Evolutionary conservation across 2,797 vertebrate genomes (phyloP).

Genomic region (Ispidina lecontei): DNA sequence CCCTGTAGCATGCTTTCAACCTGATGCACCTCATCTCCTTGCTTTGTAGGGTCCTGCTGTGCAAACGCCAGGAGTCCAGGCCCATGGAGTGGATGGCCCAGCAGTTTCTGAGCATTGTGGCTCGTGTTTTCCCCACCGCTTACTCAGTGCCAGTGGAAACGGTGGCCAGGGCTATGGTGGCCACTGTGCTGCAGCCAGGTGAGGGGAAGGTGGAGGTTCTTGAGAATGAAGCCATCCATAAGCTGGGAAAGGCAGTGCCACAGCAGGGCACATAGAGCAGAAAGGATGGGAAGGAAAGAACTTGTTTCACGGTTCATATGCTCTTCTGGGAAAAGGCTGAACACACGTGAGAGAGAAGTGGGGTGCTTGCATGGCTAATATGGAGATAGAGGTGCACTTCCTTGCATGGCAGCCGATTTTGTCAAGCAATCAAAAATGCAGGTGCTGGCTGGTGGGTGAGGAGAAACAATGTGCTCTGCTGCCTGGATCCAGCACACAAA

Average conservation of each 20-base stretch:
- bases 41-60: slow-evolving; percentile 75
- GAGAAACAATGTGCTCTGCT: neutral
- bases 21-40: neutral
- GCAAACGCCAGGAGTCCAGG: slow-evolving; percentile 84
- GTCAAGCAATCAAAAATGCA: neutral
- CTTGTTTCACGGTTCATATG: rapidly evolving
- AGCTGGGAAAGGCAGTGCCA: slow-evolving; percentile 65
- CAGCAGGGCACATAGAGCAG: neutral
- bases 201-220: slow-evolving; percentile 81
- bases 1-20: neutral
- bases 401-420: neutral
- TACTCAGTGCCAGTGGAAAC: slow-evolving; percentile 80
- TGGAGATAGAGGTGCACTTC: neutral
- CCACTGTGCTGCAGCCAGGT: slow-evolving; percentile 19
- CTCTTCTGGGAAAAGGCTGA: neutral
- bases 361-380: neutral
- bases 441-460: neutral
- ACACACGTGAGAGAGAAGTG: rapidly evolving
- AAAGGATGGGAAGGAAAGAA: neutral
- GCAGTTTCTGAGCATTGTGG: slow-evolving; percentile 75
- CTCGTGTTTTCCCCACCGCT: slow-evolving; percentile 72
- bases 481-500: neutral
- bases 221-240: slow-evolving; percentile 83
- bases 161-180: slow-evolving; percentile 83
- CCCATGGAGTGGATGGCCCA: slow-evolving; percentile 81